Conservation (phyloP, 1,140 invertebrate genomes). For the Zaprionus kolodkinae region DNA sequence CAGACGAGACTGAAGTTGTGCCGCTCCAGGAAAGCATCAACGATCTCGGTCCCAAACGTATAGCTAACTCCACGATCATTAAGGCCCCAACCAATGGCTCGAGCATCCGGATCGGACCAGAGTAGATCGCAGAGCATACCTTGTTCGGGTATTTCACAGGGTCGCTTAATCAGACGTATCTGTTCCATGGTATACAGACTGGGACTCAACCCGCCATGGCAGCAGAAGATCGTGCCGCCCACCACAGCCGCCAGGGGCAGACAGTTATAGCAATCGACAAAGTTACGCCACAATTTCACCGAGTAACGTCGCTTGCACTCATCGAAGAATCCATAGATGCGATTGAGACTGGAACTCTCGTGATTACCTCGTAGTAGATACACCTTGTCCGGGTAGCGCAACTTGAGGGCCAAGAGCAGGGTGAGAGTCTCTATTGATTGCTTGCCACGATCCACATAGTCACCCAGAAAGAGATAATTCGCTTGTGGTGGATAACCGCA, state of each 20-base stretch:
- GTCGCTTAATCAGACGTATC: slow-evolving; percentile 93
- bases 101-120: slow-evolving; percentile 98
- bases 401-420: slow-evolving; percentile 97
- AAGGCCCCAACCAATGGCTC: slow-evolving; percentile 93
- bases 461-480: slow-evolving; percentile 98
- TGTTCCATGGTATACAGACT: slow-evolving; percentile 95
- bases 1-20: slow-evolving; percentile 98
- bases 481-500: slow-evolving; percentile 99
- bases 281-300: slow-evolving; percentile 98
- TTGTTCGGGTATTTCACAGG: slow-evolving; percentile 96
- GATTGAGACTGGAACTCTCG: slow-evolving; percentile 94
- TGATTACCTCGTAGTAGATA: slow-evolving; percentile 93
- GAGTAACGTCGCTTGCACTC: slow-evolving; percentile 98
- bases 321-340: slow-evolving; percentile 97
- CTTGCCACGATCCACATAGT: slow-evolving; percentile 94
- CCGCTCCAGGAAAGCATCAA: slow-evolving; percentile 95
- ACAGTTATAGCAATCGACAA: slow-evolving; percentile 96
- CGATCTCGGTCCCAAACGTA: slow-evolving; percentile 96
- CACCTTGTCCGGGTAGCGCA: slow-evolving; percentile 94
- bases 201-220: slow-evolving; percentile 95
- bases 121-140: slow-evolving; percentile 97
- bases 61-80: slow-evolving; percentile 98
- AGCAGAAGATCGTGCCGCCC: slow-evolving; percentile 98
- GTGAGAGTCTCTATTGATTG: slow-evolving; percentile 95
- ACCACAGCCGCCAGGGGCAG: slow-evolving; percentile 97